These are phyloP conservation scores for Erithacus rubecula DNA, from an alignment of 2,797 vertebrate species.

Conservation along the genomic window DNA sequence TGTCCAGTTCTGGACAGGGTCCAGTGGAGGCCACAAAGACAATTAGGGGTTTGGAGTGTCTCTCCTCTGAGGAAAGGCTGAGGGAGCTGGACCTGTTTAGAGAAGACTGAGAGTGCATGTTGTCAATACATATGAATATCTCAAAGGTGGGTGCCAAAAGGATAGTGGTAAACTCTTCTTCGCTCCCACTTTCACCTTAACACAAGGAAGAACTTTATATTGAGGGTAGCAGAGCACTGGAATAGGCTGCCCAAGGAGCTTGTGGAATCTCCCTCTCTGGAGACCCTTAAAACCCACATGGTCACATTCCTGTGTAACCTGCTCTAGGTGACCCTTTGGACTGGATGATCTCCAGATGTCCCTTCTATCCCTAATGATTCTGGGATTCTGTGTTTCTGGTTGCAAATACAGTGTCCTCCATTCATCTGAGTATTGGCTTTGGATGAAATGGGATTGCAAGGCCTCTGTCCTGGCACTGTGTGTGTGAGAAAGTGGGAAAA, in stretches of 20 bases:
- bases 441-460: rapidly evolving
- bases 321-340: neutral
- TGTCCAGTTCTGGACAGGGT: neutral
- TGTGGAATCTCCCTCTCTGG: rapidly evolving
- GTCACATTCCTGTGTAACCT: neutral
- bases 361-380: neutral
- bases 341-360: neutral
- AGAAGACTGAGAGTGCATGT: neutral
- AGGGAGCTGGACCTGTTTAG: neutral
- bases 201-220: neutral
- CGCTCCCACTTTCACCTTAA: neutral
- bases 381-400: neutral
- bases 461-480: neutral
- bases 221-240: neutral
- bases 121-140: neutral
- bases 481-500: neutral
- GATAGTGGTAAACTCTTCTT: neutral
- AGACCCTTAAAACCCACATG: neutral
- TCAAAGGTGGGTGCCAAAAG: neutral
- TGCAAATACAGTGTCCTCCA: rapidly evolving
- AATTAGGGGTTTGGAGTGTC: neutral
- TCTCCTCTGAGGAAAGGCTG: neutral
- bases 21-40: neutral
- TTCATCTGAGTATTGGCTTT: neutral
- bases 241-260: neutral